Base-by-base conservation (phyloP, 1,140 invertebrate genomes). In the Calliphora vicina region DNA sequence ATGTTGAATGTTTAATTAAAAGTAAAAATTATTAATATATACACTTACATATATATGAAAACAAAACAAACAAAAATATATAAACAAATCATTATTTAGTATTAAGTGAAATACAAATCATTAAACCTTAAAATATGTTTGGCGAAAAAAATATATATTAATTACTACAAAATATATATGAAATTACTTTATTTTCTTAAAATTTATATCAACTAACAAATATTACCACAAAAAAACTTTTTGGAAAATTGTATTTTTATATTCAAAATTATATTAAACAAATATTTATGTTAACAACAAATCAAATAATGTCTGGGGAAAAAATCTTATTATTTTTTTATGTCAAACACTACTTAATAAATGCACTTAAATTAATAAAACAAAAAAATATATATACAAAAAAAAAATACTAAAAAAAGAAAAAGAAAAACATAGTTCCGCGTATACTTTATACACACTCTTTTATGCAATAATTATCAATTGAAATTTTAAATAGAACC, bases 221-320 rank as follows among this genome's bases (percentile, higher is more conserved):
- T 35, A 74, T 17, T 2, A 35, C 17, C 26, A 74, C 5, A 67
- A 23, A 67, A 67, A 42, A 78, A 78, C 35, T 35, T 78, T 78
- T 78, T 78, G 74, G 74, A 45, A 78, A 78, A 78, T 78, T 78
- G 74, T 78, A 78, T 78, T 78, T 78, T 78, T 78, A 78, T 78
- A 78, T 78, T 78, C 74, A 43, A 78, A 78, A 78, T 78, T 78
- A 78, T 78, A 43, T 43, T 43, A 45, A 78, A 78, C n/a, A 78
- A 45, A 15, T 35, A 74, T 78, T 25, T 45, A 43, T 43, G 15
- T 35, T 76, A 10, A 76, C n/a, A n/a, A n/a, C n/a, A n/a, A 76
- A 43, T 57, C 2, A 76, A 20, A 76, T 0, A 43, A 45, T 43
- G 35, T 43, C n/a, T 29, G 20, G 74, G 27, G 13, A 74, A 29